A percentile compares a stretch with the other conserved stretches of the same genome.
Evolutionary conservation across 2,797 vertebrate genomes (phyloP).

Genomic region (Bradypodion pumilum): DNA sequence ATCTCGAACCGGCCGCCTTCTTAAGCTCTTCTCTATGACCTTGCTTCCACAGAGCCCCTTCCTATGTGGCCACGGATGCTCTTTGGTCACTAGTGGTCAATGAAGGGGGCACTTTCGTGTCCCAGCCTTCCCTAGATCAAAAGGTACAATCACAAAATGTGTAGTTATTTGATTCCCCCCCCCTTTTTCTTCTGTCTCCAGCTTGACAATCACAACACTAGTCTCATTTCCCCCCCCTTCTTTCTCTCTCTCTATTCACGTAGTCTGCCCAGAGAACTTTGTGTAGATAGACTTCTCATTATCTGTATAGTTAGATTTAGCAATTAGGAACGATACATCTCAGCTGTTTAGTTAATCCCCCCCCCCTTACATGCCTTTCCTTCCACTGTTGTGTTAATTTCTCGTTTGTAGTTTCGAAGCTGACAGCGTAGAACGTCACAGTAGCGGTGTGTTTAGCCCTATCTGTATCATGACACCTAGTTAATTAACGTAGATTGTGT

Average conservation of each 20-base stretch:
- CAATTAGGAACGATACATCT: conserved; percentile 33
- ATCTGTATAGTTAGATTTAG: conserved; percentile 35
- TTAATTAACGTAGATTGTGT: neutral
- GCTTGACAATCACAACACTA: conserved; percentile 24
- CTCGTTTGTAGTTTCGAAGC: conserved; percentile 33
- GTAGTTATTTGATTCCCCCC: neutral
- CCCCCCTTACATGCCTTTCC: neutral
- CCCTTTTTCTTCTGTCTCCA: conserved; percentile 25
- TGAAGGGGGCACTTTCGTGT: conserved; percentile 38
- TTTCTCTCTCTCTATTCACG: conserved; percentile 1
- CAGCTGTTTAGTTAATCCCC: conserved; percentile 25
- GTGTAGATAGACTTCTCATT: conserved; percentile 20
- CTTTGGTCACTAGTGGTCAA: conserved; percentile 31
- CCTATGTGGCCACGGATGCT: conserved; percentile 29
- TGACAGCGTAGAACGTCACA: conserved; percentile 12
- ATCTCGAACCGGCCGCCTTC: accelerated
- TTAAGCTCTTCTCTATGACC: conserved; percentile 30
- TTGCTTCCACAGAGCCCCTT: conserved; percentile 9
- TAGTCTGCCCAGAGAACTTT: conserved; percentile 26
- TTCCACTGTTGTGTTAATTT: conserved; percentile 25
- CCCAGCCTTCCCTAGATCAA: conserved; percentile 35
- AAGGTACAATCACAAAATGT: conserved; percentile 30
- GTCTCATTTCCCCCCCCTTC: neutral
- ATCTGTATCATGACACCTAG: neutral
- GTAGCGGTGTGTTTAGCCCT: conserved; percentile 29